Percentiles rank a stretch among this genome's conserved stretches.
phyloP scores from a whole-genome alignment of 2,888 invertebrate species.

The Digitonthophagus gazella region DNA sequence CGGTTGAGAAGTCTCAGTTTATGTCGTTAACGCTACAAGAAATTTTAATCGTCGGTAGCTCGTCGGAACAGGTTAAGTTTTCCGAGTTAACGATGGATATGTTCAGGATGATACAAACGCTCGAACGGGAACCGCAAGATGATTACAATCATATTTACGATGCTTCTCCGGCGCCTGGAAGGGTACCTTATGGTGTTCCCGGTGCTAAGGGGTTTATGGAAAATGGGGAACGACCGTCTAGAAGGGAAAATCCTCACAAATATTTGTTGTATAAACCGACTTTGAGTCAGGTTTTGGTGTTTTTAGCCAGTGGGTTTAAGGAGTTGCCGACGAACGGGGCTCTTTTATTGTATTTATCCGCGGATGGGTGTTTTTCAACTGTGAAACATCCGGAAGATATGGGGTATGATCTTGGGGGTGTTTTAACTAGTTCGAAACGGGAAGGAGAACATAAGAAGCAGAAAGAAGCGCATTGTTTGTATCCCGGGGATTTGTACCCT shows the following conservation, averaged over 20 bases:
- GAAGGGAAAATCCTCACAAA: slow-evolving; percentile 93
- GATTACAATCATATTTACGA: slow-evolving; percentile 73
- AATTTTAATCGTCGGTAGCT: slow-evolving; percentile 90
- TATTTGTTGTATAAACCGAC: slow-evolving; percentile 94
- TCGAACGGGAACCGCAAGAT: slow-evolving; percentile 89
- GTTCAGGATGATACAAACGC: slow-evolving; percentile 94
- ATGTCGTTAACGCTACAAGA: slow-evolving; percentile 89
- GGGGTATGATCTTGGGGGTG: slow-evolving; percentile 90
- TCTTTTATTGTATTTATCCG: slow-evolving; percentile 88
- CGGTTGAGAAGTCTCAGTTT: slow-evolving; percentile 81
- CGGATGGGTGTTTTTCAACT: slow-evolving; percentile 82
- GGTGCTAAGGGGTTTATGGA: slow-evolving; percentile 57
- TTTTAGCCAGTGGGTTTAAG: slow-evolving; percentile 88
- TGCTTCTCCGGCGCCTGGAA: slow-evolving; percentile 67
- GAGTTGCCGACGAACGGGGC: slow-evolving; percentile 91
- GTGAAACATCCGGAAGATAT: slow-evolving; percentile 85
- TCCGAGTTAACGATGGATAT: slow-evolving; percentile 96
- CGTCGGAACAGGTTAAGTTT: slow-evolving; percentile 92
- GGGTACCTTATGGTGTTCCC: slow-evolving; percentile 56
- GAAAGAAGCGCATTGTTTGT: slow-evolving; percentile 76
- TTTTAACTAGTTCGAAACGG: slow-evolving; percentile 82
- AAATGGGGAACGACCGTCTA: slow-evolving; percentile 67
- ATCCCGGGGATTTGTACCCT: slow-evolving; percentile 91
- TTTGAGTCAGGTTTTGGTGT: slow-evolving; percentile 89
- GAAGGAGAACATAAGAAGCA: slow-evolving; percentile 61